Evolutionary conservation across 2,888 invertebrate species (phyloP).

Genomic region (Metallyticus violacea): DNA sequence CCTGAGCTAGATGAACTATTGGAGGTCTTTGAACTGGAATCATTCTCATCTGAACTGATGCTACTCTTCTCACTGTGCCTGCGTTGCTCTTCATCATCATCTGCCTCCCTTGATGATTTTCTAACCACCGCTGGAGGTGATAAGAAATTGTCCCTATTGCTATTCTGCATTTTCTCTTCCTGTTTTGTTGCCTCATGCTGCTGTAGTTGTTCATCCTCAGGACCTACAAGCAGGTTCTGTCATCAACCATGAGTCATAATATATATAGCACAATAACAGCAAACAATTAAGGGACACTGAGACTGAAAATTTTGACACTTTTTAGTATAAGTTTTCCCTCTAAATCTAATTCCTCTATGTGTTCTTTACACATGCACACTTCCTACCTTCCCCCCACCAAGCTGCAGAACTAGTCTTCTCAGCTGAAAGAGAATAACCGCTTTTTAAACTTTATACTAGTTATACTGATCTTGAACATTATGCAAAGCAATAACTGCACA

Average conservation of each 20-base stretch:
- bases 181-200: neutral
- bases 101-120: neutral
- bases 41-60: constrained; percentile 29
- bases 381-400: no score
- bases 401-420: no score
- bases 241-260: neutral
- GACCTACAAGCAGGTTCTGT: constrained; percentile 14
- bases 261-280: neutral
- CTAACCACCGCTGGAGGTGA: neutral
- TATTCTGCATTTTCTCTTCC: neutral
- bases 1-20: constrained; percentile 27
- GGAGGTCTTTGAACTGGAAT: constrained; percentile 32
- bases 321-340: no score
- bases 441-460: no score
- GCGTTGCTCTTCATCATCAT: neutral
- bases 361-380: no score
- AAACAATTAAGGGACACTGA: neutral
- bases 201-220: constrained; percentile 4
- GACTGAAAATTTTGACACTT: no score
- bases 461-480: no score
- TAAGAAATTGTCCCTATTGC: neutral
- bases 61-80: constrained; percentile 19
- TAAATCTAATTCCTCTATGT: no score
- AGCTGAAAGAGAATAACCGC: no score
- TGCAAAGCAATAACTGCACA: no score